Base-by-base conservation (phyloP, 2,113 vertebrate genomes). In the Engraulis encrasicolus region DNA sequence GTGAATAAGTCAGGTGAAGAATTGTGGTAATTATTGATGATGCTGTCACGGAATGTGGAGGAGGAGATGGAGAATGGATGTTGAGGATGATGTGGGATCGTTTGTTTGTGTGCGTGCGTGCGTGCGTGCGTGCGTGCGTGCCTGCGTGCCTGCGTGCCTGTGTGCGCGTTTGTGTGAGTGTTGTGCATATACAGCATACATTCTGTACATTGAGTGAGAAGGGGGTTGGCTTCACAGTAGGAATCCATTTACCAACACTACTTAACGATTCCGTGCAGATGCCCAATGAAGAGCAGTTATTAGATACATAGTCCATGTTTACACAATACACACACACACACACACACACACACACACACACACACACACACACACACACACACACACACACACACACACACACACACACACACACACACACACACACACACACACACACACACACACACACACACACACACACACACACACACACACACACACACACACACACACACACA, bases 1-100 rank as follows among this genome's bases (percentile, higher is more conserved):
- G 87, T 92, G 92, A 93, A 94, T 93, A 93, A 90, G 91, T 91
- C 89, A 89, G 89, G 89, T 79, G 81, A 88, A 87, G 88, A 87
- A 92, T 89, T 90, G 86, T 58, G 88, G 91, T 91, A 83, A 90
- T 90, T 85, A 91, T 88, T 87, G 74, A 86, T 87, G 88, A 90
- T 83, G 78, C 85, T 81, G 82, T 85, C 82, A 85, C 86, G 87
- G 85, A 88, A 36, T 87, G 83, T n/a, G n/a, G 82, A 82, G 79
- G 78, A 81, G 86, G 88, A 86, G 58, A 84, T 14, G 78, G 50
- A 12, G 23, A n/a, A n/a, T 58, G 54, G 20, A 58, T 6, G 54
- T 58, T 58, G 54, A 58, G 4, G 18, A n/a, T 45, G 40, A 45
- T 45, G 40, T 45, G 40, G 9, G 40, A 45, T 45, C 4, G 40